Base-by-base conservation (phyloP, 2,888 invertebrate genomes). In the Brassicogethes aeneus region DNA sequence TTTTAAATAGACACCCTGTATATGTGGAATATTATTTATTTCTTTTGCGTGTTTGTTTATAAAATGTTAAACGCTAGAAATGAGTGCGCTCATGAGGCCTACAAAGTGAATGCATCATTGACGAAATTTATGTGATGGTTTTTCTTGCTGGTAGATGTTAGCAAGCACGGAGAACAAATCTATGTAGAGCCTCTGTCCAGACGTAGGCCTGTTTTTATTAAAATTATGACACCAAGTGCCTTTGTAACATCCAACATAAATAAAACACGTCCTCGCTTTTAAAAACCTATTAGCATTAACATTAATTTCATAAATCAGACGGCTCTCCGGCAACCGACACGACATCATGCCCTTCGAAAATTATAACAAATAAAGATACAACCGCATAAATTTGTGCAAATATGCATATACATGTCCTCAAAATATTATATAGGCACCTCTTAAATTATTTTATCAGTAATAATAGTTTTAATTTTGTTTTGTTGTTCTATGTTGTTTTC, bases 161-260 rank as follows among this genome's bases (percentile, higher is more conserved):
- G 47, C 48, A 44, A 37, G 44, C 43, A 41, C 46, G 44, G 45
- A 45, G 47, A 53, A 56, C 56, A 56, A 56, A 55, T 56, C 53
- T 53, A 45, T 52, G 43, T 48, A 46, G 52, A 55, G 56, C 56
- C 56, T 56, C 56, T 52, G 56, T 55, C 54, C 41, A 48, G 50
- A 45, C 45, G 36, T 43, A 37, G 47, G 40, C 49, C 46, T 52
- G 52, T 52, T 50, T 42, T 8, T 42, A 45, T 40, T 42, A 47
- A 47, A 52, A 46, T 52, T 52, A 52, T 52, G 50, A 44, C 46
- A 47, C 46, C 45, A 38, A 29, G 32, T 32, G 32, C 14, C 32
- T 32, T 32, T 32, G 12, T 32, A 12, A 32, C 32, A 32, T 32
- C 32, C 32, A 32, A 13, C 32, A 32, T 32, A 32, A 32, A 32